Conservation (phyloP, 2,113 vertebrate genomes). For the Scartelaos histophorus region DNA sequence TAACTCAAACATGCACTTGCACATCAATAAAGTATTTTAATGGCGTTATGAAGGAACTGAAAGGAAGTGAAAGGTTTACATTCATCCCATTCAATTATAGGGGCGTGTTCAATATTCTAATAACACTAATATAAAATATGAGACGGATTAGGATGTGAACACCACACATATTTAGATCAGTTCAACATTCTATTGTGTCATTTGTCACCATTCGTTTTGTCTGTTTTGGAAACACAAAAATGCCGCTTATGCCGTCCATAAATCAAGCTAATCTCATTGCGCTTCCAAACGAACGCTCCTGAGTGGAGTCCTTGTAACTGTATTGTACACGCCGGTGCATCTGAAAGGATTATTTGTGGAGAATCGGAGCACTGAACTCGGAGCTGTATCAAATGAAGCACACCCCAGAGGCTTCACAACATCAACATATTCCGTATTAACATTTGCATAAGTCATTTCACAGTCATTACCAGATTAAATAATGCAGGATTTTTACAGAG, state of each 20-base stretch:
- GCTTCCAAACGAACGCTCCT: neutral
- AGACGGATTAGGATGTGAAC: neutral
- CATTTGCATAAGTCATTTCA: constrained; percentile 46
- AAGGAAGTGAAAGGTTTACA: too few relatives aligned
- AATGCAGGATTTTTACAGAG: constrained; percentile 14
- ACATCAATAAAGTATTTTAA: too few relatives aligned
- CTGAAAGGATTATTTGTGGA: constrained; percentile 22
- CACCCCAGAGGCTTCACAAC: constrained; percentile 13
- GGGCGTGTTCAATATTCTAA: too few relatives aligned
- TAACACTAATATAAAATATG: neutral
- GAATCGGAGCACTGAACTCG: constrained; percentile 7
- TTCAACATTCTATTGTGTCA: neutral
- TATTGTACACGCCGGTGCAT: constrained; percentile 1
- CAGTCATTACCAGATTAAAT: constrained; percentile 31
- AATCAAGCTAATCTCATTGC: constrained; percentile 1
- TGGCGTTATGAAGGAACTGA: too few relatives aligned
- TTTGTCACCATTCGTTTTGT: neutral
- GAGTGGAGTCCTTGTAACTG: constrained; percentile 1
- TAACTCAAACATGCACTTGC: too few relatives aligned
- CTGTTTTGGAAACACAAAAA: neutral
- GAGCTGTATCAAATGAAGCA: constrained; percentile 15
- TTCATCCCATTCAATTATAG: too few relatives aligned
- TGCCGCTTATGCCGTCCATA: neutral
- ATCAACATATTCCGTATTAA: constrained; percentile 18
- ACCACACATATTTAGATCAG: neutral